Evolutionary conservation across 2,797 vertebrate species (phyloP), one percentile per base, ranked within the genome.

Genomic region (Smutsia gigantea): DNA sequence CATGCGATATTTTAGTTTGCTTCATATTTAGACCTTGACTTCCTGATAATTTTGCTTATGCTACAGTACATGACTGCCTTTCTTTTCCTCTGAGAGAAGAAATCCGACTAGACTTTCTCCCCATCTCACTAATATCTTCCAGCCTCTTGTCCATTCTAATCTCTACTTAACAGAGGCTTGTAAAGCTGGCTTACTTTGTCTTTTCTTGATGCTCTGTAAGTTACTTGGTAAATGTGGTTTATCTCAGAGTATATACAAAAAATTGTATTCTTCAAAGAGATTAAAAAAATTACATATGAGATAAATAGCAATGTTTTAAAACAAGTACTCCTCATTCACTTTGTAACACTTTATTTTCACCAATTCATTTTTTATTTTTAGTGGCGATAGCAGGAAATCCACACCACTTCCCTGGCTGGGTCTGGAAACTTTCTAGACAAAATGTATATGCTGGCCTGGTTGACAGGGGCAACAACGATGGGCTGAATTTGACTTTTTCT

Each of bases 341-440:
- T 27, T 68, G 59, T 37, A 93, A 72, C 3, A 79, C 23, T 59
- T 93, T 57, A 87, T 79, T 91, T 74, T 93, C 42, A 79, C 25
- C 34, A 75, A 31, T 19, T 42, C 23, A 39, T 71, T 64, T 90
- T 84, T 86, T 85, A 69, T 86, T 86, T 95, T 86, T 92, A 90
- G 61, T 42, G 87, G 17, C 27, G 53, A 51, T 2, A 83, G 78
- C 49, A 61, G 18, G 49, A 93, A 90, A 63, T 46, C 17, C 53
- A 68, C 5, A 84, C 29, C 59, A 64, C 25, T 49, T 74, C 42
- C 71, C 85, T 85, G 53, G 39, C 18, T 79, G 88, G 72, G 29
- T 19, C 13, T 77, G n/a, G 25, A 42, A 85, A 93, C 19, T 85
- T 93, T 72, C 78, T 84, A 84, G 37, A 77, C n/a, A 86, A 85